Conservation (phyloP, 2,797 vertebrate species). For the Holocentrus rufus region DNA sequence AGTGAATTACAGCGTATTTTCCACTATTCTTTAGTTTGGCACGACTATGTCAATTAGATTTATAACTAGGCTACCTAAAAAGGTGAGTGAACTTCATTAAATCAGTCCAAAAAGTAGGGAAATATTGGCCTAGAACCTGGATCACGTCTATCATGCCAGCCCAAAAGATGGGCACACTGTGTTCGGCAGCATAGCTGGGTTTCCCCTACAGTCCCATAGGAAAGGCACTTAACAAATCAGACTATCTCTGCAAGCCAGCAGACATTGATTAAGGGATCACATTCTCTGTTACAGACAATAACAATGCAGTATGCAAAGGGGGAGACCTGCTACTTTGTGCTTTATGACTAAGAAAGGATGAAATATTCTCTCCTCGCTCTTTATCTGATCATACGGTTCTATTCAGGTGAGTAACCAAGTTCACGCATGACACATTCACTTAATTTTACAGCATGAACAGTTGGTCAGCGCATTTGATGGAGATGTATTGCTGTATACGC, state of each 20-base stretch:
- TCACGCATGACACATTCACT: background rate
- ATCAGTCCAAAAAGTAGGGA: no score
- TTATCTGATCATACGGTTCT: conserved; percentile 2
- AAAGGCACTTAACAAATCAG: background rate
- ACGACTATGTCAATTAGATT: no score
- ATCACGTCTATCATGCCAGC: no score
- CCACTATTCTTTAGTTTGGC: no score
- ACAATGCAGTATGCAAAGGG: background rate
- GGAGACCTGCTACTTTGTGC: background rate
- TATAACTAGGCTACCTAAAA: no score
- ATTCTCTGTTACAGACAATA: background rate
- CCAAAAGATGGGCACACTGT: no score
- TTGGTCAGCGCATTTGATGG: background rate
- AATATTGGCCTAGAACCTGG: no score
- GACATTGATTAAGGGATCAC: no score
- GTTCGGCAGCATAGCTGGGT: background rate
- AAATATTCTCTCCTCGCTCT: background rate
- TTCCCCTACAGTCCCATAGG: background rate
- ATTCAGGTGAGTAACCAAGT: conserved; percentile 36
- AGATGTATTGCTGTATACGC: background rate
- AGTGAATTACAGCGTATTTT: no score
- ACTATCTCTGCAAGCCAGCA: background rate
- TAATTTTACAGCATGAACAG: no score
- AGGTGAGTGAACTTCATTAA: no score
- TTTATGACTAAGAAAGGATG: conserved; percentile 38